A percentile compares a stretch with the other conserved stretches of the same genome.
Conservation (phyloP, 2,888 invertebrate species). For the Pollenia angustigena region DNA sequence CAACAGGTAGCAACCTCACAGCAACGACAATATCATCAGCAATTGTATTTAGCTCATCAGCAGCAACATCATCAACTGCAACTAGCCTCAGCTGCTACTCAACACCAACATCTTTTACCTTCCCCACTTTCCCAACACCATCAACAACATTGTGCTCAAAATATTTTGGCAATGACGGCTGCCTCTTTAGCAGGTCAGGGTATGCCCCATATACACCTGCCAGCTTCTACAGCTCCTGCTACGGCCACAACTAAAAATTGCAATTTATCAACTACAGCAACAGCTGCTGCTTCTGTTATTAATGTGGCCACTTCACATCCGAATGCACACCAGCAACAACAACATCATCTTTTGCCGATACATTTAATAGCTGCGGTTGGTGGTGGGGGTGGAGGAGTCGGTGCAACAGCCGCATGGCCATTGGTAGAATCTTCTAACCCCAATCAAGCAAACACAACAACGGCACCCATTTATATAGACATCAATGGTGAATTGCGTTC, state of each 20-base stretch:
- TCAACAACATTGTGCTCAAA: slow-evolving; percentile 79
- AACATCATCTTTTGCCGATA: slow-evolving; percentile 65
- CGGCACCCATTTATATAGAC: slow-evolving; percentile 86
- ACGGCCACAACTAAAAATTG: slow-evolving; percentile 82
- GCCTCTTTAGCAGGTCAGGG: slow-evolving; percentile 59
- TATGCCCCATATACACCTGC: slow-evolving; percentile 76
- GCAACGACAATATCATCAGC: slow-evolving; percentile 64
- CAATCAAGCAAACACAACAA: slow-evolving; percentile 30
- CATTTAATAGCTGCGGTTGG: slow-evolving; percentile 65
- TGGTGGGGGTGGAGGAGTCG: slow-evolving; percentile 8
- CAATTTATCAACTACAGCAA: slow-evolving; percentile 83
- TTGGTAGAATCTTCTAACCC: slow-evolving; percentile 27
- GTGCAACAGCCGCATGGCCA: slow-evolving; percentile 45
- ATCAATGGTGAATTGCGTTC: slow-evolving; percentile 86
- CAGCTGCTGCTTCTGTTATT: slow-evolving; percentile 84
- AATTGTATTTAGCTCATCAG: slow-evolving; percentile 60
- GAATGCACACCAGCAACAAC: slow-evolving; percentile 30
- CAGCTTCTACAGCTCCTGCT: slow-evolving; percentile 80
- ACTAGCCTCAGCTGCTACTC: slow-evolving; percentile 56
- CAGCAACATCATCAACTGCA: slow-evolving; percentile 69
- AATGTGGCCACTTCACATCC: slow-evolving; percentile 82
- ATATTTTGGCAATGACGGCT: slow-evolving; percentile 72
- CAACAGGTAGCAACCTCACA: slow-evolving; percentile 73
- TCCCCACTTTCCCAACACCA: slow-evolving; percentile 72
- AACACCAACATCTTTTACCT: slow-evolving; percentile 65